Evolutionary conservation across 2,113 vertebrate genomes (phyloP), one percentile per base, ranked within the genome.

Genomic region (Neopipo cinnamomea): DNA sequence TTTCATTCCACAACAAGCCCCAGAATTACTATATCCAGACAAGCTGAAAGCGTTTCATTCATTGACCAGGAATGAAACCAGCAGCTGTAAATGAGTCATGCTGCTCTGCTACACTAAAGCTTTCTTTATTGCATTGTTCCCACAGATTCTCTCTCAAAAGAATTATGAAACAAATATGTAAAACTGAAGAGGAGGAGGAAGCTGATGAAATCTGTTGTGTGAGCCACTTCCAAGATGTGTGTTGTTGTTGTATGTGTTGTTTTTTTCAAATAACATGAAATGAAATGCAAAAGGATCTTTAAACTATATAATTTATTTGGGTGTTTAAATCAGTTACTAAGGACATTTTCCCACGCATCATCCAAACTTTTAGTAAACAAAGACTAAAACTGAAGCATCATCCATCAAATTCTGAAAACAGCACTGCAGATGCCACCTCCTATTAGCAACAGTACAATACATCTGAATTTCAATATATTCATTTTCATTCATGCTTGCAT

Each of bases 51-150:
- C 52, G 41, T 70, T 93, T 72, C 62, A 89, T 97, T 92, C 93
- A 91, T 44, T 87, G 76, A 84, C 68, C 86, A 84, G 68, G 79
- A 95, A 93, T 58, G 63, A 93, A 96, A 91, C 37, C 74, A 95
- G 91, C 95, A 96, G 91, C 91, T 96, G 96, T 93, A 88, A 94
- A 70, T 95, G 96, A 97, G 93, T 96, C 95, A 91, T 33, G 63
- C 79, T 93, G 52, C 56, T 85, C 80, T 68, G 62, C 79, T 52
- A 81, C 68, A 83, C 74, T 73, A 62, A 75, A 70, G 81, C 63
- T 66, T 87, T 78, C 88, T 91, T 94, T 75, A 94, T 37, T 37
- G 22, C 83, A 89, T 90, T 96, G 92, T 91, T 94, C 81, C 75
- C 76, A 80, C 88, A 74, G 47, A 91, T 81, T 95, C 46, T 65